Base-by-base conservation (phyloP, 1,140 invertebrate genomes). In the Ephestia elutella region DNA sequence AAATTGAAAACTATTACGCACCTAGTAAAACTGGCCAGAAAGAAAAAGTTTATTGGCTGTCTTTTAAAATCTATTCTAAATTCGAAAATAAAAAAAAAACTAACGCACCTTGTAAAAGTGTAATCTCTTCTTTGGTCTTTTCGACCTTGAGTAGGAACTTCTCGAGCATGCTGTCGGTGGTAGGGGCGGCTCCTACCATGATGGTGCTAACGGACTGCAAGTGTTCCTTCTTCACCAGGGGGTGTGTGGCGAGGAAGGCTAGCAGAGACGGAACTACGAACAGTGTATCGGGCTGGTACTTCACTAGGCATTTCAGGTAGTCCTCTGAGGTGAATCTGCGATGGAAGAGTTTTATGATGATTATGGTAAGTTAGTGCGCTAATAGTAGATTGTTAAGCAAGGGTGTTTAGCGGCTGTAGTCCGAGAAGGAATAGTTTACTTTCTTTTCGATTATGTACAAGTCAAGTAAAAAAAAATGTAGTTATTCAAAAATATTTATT, bases 191-290 rank as follows among this genome's bases (percentile, higher is more conserved):
- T 2, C 92, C 92, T 21, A 92, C 92, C 62, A 91, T 90, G 19
- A 93, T 89, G 19, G 86, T 86, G 62, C 89, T 88, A 0, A 94
- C 82, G 0, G 87, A 90, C 17, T 89, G 74, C 57, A 94, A 71
- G 68, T 93, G 91, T 51, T 92, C 89, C 58, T 89, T 86, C 53
- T 90, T 92, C 15, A 93, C 90, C 8, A 80, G 73, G 0, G 92
- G 92, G 85, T 93, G 92, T 1, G 91, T 90, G 0, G 91, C 90
- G 25, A 94, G 70, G 74, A 93, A 94, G 0, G 92, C 77, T n/a
- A 94, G 66, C 4, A 94, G 70, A 0, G 93, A 93, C 0, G 93
- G 93, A 10, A 94, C 93, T 13, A 93, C 91, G 66, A 93, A 93
- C 19, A 94, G 60, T 3, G 89, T 85, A 5, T 86, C 91, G 0